Base-by-base conservation (phyloP, 2,888 invertebrate species). In the Busseola fusca region DNA sequence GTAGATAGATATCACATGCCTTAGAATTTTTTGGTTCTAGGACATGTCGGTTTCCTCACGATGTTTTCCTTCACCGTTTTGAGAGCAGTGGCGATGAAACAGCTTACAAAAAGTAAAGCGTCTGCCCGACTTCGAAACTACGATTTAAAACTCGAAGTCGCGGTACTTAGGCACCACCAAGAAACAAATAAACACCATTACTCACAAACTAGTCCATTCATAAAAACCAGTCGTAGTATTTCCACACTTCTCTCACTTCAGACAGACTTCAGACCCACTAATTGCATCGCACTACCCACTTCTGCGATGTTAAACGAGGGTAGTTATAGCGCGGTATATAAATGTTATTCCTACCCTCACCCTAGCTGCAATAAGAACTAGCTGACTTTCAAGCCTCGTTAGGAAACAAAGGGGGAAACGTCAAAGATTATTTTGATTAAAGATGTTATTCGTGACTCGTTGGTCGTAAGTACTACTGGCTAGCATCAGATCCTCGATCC, bases 301-400 rank as follows among this genome's bases (percentile, higher is more conserved):
- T 34, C 30, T 30, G 54, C 59, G 25, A 7, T 0, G 1, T 40
- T 18, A 72, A 74, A 48, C 27, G 42, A n/a, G 45, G 64, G 74
- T 75, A 79, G 80, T 59, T n/a, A 12, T 34, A 14, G 69, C 25
- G 40, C 40, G 2, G 27, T 50, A 25, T 16, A 69, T 37, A 52
- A 81, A 77, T 81, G 48, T 70, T 81, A 63, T 69, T 68, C 25
- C 64, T 58, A 77, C 78, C 71, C 52, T 50, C 70, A 27, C 81
- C 78, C 64, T 64, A 5, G 14, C 52, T n/a, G 60, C 50, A 40
- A 7, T 37, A 80, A 77, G 76, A 81, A 69, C 56, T 56, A 37
- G n/a, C n/a, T 25, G 63, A 52, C 56, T 80, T 60, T 59, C 40
- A 48, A 77, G 42, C 64, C 25, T 76, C 76, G 81, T 67, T 76